Evolutionary conservation across 2,888 invertebrate genomes (phyloP), one percentile per base, ranked within the genome.

Genomic region (Sminthurinus aureus): DNA sequence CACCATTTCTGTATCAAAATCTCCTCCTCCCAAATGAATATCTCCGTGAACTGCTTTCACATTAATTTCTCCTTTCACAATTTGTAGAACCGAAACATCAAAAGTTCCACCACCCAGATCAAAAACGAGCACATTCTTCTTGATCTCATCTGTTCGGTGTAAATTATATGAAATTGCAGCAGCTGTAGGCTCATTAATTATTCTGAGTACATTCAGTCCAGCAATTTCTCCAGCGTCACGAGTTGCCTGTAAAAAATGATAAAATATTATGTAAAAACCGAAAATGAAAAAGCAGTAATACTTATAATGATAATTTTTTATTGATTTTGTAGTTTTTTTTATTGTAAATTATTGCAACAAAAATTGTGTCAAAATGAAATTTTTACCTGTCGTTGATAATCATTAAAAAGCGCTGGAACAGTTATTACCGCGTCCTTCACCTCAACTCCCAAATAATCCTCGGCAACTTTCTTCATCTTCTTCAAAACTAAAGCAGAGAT

Each of bases 281-380:
- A 38, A 4, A 38, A 38, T 38, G 1, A 38, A 4, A 4, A 38
- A 38, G 3, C 0, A 92, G 91, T 89, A 93, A 93, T 89, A 93
- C n/a, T n/a, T n/a, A n/a, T n/a, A 93, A 90, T 94, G 94, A 90
- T 96, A 95, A 11, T 96, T 96, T n/a, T n/a, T n/a, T n/a, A 4
- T 95, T 95, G 1, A 95, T 95, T 3, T 95, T 95, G 95, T 89
- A 95, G n/a, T 91, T 92, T 85, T 97, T 94, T 66, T 97, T 50
- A 93, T 94, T 38, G 6, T 38, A 4, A 38, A 38, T 38, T 38
- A 38, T 38, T n/a, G n/a, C n/a, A n/a, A n/a, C n/a, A n/a, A n/a
- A n/a, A n/a, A n/a, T n/a, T n/a, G n/a, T n/a, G n/a, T n/a, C n/a
- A n/a, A n/a, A 38, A 38, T 38, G 38, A 38, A 38, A n/a, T 93